Evolutionary conservation across 2,888 invertebrate genomes (phyloP).

Genomic region (Pycnomerus fuliginosus): DNA sequence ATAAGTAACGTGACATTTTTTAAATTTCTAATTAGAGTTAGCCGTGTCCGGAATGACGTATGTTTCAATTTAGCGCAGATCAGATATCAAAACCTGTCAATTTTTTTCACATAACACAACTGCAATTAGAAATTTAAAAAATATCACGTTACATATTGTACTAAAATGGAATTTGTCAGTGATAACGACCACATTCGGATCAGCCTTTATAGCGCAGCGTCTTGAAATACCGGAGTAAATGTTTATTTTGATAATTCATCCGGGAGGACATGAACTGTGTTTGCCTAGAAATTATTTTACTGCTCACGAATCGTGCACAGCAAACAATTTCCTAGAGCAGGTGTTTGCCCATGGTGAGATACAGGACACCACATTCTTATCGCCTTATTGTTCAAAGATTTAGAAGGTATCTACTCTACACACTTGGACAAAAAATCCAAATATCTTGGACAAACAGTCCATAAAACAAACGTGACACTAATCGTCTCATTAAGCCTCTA

Average conservation of each 20-base stretch:
- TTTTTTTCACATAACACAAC: no score
- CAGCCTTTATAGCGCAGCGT: no score
- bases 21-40: no score
- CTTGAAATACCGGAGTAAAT: slow-evolving; percentile 9
- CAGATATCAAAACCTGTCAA: no score
- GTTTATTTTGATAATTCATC: slow-evolving; percentile 22
- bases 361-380: slow-evolving; percentile 10
- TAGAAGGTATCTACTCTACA: slow-evolving; percentile 3
- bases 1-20: no score
- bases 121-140: no score
- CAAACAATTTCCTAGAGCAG: slow-evolving; percentile 8
- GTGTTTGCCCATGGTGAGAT: slow-evolving; percentile 13
- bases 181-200: no score
- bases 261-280: slow-evolving; percentile 7
- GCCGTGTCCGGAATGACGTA: no score
- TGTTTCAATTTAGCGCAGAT: no score
- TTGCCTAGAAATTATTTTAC: slow-evolving; percentile 9
- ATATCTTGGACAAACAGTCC: slow-evolving; percentile 9
- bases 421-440: slow-evolving; percentile 9
- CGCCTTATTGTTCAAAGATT: slow-evolving; percentile 15
- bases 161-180: no score
- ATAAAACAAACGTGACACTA: slow-evolving; percentile 9
- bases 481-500: slow-evolving; percentile 15
- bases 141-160: no score
- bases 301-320: slow-evolving; percentile 2